These are phyloP conservation scores for Thera obeliscata DNA, from an alignment of 2,888 invertebrate species.

Conservation along the genomic window DNA sequence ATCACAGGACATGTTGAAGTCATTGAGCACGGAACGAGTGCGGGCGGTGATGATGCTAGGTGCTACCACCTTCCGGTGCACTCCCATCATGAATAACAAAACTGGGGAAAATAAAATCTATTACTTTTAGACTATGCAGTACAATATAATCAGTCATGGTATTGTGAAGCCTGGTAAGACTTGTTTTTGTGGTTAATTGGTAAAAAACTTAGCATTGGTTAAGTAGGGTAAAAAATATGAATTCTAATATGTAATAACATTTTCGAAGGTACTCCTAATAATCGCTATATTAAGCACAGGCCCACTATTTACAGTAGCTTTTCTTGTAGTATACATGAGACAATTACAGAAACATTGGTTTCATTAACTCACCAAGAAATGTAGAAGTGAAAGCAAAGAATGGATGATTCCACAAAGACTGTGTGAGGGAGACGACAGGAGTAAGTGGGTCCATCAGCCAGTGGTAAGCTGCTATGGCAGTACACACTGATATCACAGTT, in stretches of 20 bases:
- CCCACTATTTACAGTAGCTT: no score
- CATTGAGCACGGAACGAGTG: conserved; percentile 94
- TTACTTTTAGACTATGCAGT: neutral
- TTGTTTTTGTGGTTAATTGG: no score
- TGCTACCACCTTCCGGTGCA: conserved; percentile 98
- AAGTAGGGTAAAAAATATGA: no score
- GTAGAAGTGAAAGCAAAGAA: conserved; percentile 96
- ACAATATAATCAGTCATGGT: no score
- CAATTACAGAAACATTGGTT: neutral
- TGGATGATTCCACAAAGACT: conserved; percentile 96
- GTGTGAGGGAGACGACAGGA: conserved; percentile 94
- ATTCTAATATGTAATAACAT: no score
- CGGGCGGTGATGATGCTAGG: conserved; percentile 97
- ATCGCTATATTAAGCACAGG: no score
- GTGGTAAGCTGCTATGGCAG: conserved; percentile 97
- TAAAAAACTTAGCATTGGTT: no score
- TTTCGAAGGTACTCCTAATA: no score
- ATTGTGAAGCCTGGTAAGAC: no score
- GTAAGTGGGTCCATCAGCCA: conserved; percentile 98
- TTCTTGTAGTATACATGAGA: neutral
- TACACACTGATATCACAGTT: conserved; percentile 93
- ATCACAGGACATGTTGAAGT: conserved; percentile 99
- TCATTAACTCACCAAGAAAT: conserved; percentile 86
- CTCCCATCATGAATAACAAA: conserved; percentile 94
- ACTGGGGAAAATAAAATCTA: conserved; percentile 79